Conservation (phyloP, 1,140 invertebrate species). For the Cotesia typhae region DNA sequence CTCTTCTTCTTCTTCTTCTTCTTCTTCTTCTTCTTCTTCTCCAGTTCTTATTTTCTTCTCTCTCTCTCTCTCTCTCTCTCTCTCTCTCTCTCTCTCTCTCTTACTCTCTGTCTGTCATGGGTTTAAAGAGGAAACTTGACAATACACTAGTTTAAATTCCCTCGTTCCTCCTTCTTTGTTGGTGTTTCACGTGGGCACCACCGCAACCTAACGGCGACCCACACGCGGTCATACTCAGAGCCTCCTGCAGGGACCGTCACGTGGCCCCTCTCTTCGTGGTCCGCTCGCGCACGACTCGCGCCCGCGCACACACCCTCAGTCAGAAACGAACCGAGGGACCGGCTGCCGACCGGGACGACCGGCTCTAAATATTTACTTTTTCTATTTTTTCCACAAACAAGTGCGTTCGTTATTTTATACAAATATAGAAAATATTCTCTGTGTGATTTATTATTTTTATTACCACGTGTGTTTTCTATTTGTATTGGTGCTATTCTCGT, state of each 20-base stretch:
- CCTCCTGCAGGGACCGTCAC: conserved; percentile 60
- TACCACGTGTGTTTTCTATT: background rate
- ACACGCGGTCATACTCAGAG: conserved; percentile 40
- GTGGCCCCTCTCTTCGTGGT: conserved; percentile 48
- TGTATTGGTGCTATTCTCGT: too few species aligned
- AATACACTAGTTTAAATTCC: background rate
- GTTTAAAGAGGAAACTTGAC: background rate
- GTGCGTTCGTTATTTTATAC: background rate
- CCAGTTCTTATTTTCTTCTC: conserved; percentile 22
- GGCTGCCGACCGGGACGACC: conserved; percentile 38
- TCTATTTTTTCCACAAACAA: background rate
- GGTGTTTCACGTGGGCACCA: conserved; percentile 25
- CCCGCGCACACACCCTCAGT: conserved; percentile 45
- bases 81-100: conserved; percentile 35
- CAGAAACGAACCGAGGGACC: conserved; percentile 62
- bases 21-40: conserved; percentile 18
- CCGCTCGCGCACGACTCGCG: conserved; percentile 48
- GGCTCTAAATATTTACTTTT: background rate
- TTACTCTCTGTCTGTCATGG: conserved; percentile 17
- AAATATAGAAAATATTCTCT: background rate
- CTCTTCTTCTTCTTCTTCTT: conserved; percentile 18
- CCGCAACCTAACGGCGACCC: conserved; percentile 34
- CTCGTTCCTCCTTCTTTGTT: conserved; percentile 25
- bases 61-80: conserved; percentile 5
- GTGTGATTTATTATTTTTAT: conserved; percentile 1